A percentile compares a stretch with the other conserved stretches of the same genome.
Evolutionary conservation across 2,113 vertebrate genomes (phyloP).

Genomic region (Theropithecus gelada): DNA sequence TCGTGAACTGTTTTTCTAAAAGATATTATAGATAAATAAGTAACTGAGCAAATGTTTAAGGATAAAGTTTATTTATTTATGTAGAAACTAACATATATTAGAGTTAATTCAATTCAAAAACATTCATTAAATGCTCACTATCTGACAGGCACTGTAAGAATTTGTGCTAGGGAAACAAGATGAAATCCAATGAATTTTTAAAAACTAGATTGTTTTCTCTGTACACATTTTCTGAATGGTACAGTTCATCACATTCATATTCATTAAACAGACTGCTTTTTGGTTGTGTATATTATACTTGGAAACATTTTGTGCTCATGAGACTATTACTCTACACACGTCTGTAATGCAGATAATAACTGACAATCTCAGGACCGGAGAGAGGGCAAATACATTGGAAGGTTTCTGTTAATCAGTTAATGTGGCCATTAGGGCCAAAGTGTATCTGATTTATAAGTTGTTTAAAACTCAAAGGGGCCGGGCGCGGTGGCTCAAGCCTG

Average conservation of each 20-base stretch:
- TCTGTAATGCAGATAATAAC: slow-evolving; percentile 40
- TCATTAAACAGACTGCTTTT: background rate
- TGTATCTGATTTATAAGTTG: slow-evolving; percentile 44
- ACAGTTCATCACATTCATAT: background rate
- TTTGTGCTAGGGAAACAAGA: slow-evolving; percentile 3
- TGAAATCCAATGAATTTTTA: background rate
- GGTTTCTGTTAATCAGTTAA: slow-evolving; percentile 52
- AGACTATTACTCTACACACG: background rate
- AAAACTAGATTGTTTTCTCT: background rate
- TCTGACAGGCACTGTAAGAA: background rate
- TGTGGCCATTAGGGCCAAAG: slow-evolving; percentile 8
- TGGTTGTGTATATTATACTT: background rate
- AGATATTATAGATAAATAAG: background rate
- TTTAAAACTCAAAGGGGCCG: slow-evolving; percentile 10
- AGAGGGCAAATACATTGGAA: background rate
- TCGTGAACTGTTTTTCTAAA: background rate
- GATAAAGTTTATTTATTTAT: slow-evolving; percentile 2
- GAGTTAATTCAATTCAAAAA: background rate
- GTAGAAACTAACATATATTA: background rate
- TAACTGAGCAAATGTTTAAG: background rate
- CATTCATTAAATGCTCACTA: background rate
- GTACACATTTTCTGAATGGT: background rate
- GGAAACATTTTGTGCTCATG: slow-evolving; percentile 2
- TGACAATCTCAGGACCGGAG: background rate
- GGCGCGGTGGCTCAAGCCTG: no score